A percentile compares a stretch with the other conserved stretches of the same genome.
phyloP scores from a whole-genome alignment of 2,113 vertebrate species.

The Cyprinodon tularosa region DNA sequence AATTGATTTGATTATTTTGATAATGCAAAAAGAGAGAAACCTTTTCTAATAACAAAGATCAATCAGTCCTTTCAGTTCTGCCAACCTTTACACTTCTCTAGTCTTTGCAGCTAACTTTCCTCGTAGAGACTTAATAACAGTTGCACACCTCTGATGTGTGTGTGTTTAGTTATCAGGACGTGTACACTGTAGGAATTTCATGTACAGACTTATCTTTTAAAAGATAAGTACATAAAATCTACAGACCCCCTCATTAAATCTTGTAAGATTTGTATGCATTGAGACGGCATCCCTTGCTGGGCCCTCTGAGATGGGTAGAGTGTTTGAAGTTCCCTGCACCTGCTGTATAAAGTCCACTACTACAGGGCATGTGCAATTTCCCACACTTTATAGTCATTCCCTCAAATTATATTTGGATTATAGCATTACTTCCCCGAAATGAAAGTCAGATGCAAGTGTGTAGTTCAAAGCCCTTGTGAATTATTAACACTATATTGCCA shows the following conservation, averaged over 20 bases:
- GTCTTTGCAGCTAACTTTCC: too few species aligned
- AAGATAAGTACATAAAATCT: background rate
- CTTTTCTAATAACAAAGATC: too few species aligned
- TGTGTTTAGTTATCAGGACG: too few species aligned
- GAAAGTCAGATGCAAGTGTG: slow-evolving; percentile 25
- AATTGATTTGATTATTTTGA: too few species aligned
- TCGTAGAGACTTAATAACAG: too few species aligned
- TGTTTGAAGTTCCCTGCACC: slow-evolving; percentile 3
- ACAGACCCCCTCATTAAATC: background rate
- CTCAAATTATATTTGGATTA: slow-evolving; percentile 6
- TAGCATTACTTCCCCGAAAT: slow-evolving; percentile 22
- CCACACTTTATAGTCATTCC: slow-evolving; percentile 13
- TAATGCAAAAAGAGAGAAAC: too few species aligned
- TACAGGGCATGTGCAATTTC: slow-evolving; percentile 1
- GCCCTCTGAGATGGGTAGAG: background rate
- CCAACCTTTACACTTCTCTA: too few species aligned
- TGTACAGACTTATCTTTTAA: too few species aligned
- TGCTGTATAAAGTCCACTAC: slow-evolving; percentile 6
- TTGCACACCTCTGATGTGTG: too few species aligned
- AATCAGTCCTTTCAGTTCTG: too few species aligned
- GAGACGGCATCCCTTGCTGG: background rate
- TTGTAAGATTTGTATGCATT: background rate
- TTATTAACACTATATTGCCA: slow-evolving; percentile 13
- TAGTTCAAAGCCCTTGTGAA: slow-evolving; percentile 5
- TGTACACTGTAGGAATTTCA: too few species aligned